Evolutionary conservation across 2,888 invertebrate genomes (phyloP), one percentile per base, ranked within the genome.

Genomic region (Microplitis deprimator): DNA sequence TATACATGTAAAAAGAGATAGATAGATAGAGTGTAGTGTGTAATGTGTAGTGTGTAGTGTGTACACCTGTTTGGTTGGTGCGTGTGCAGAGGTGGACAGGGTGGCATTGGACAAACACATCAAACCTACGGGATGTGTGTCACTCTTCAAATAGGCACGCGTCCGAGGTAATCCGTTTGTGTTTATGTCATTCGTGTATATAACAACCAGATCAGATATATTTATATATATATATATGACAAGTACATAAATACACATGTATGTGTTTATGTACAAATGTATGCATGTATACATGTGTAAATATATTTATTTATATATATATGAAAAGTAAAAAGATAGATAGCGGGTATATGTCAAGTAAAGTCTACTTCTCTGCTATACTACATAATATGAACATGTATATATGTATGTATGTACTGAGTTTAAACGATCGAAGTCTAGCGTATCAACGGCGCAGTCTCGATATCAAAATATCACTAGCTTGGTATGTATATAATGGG

Each of bases 71-170:
- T 75, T 77, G 67, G 73, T 70, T 64, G 65, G 65, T 70, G 72
- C 17, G 72, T 40, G 39, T 73, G 65, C 40, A 73, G 65, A 65
- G 67, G 73, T 64, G 5, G 59, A 39, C 60, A 68, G 61, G 73
- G 75, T 71, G 76, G 68, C 72, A 69, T 70, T 76, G 69, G 68
- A 76, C 73, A 76, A 79, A 80, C 76, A 78, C 40, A 74, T 74
- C 60, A 69, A 68, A 29, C 62, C 70, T 10, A 73, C 60, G 80
- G 68, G 83, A 84, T 85, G 84, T 85, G 87, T 85, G 85, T 87
- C 85, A 86, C 83, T 87, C 84, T 84, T 84, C 82, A 87, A 87
- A 87, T 83, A 87, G 77, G 81, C 64, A 77, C 61, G 71, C 77
- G 40, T 61, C 67, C 69, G 59, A 72, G 39, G 68, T 78, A 73